Evolutionary conservation across 2,113 vertebrate genomes (phyloP), one percentile per base, ranked within the genome.

Genomic region (Pedetes capensis): DNA sequence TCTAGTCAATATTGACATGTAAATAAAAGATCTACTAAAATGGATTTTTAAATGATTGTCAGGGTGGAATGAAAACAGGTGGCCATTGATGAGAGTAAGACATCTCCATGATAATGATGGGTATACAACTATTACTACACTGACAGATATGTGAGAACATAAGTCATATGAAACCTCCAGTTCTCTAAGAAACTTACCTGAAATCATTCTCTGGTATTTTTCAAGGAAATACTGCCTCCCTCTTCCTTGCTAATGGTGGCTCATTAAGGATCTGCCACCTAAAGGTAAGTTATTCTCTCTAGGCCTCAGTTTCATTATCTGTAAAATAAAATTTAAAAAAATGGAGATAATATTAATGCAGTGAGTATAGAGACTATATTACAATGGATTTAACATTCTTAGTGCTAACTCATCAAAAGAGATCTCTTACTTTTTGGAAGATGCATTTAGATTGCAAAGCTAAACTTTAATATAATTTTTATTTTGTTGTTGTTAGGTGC

Each of bases 261-360:
- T 84, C 14, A 64, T 72, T 91, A 57, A 78, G 14, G 1, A 78
- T 47, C 3, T 49, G 17, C 14, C 27, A 83, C 2, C 27, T 72
- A 94, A 49, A 23, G 42, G 10, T 75, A 75, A 39, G 25, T 79
- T 80, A n/a, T 49, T 80, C 2, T 92, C 20, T 89, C 7, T 16
- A 3, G 7, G 6, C 4, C 10, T 59, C 4, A 57, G n/a, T 66
- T 76, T 91, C 47, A 47, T 64, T 17, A 84, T 37, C 8, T 87
- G 8, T 39, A 87, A 59, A 78, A 95, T 72, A 91, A 83, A 55
- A n/a, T n/a, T n/a, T n/a, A n/a, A n/a, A 34, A 83, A 83, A 69
- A 64, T 89, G 13, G 6, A 83, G 49, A 34, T 3, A 80, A 64
- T 59, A 84, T 34, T 64, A 74, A 44, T 17, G 44, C 74, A 5